Conservation (phyloP, 1,140 invertebrate species). For the Leptinotarsa texana region DNA sequence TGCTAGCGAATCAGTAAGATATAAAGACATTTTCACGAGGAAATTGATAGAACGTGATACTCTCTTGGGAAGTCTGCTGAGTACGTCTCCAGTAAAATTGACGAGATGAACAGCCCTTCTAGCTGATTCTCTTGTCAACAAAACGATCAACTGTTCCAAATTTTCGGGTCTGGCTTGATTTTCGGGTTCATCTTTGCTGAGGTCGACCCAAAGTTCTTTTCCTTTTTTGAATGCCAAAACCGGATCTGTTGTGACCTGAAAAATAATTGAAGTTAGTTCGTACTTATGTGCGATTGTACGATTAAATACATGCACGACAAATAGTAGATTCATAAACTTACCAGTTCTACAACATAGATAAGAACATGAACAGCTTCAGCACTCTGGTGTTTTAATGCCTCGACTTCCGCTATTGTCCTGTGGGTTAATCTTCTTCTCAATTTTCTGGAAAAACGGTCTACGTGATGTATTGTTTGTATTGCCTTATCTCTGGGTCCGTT, state of each 20-base stretch:
- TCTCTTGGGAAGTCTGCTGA: slow-evolving; percentile 61
- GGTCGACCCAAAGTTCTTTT: slow-evolving; percentile 68
- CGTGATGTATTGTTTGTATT: slow-evolving; percentile 74
- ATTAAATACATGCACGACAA: background rate
- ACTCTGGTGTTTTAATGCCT: slow-evolving; percentile 76
- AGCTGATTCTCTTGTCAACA: slow-evolving; percentile 74
- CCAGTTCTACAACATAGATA: slow-evolving; percentile 74
- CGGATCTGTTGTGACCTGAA: slow-evolving; percentile 74
- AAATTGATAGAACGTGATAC: slow-evolving; percentile 34
- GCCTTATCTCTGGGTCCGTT: slow-evolving; percentile 58
- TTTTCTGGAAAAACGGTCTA: slow-evolving; percentile 71
- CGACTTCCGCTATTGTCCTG: slow-evolving; percentile 72
- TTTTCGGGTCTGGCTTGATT: slow-evolving; percentile 78
- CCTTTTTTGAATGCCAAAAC: slow-evolving; percentile 73
- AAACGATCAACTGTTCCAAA: slow-evolving; percentile 73
- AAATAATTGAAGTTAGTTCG: slow-evolving; percentile 24
- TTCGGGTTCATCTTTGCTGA: slow-evolving; percentile 78
- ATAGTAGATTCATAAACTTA: slow-evolving; percentile 54
- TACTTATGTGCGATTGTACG: background rate
- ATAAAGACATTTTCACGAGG: slow-evolving; percentile 37
- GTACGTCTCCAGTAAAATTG: slow-evolving; percentile 65
- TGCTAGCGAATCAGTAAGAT: slow-evolving; percentile 42
- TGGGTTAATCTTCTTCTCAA: slow-evolving; percentile 72
- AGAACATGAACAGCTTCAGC: slow-evolving; percentile 76
- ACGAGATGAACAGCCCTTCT: slow-evolving; percentile 75